Percentiles rank a stretch among this genome's conserved stretches.
phyloP scores from a whole-genome alignment of 2,113 vertebrate species.

The Podocnemis expansa region DNA sequence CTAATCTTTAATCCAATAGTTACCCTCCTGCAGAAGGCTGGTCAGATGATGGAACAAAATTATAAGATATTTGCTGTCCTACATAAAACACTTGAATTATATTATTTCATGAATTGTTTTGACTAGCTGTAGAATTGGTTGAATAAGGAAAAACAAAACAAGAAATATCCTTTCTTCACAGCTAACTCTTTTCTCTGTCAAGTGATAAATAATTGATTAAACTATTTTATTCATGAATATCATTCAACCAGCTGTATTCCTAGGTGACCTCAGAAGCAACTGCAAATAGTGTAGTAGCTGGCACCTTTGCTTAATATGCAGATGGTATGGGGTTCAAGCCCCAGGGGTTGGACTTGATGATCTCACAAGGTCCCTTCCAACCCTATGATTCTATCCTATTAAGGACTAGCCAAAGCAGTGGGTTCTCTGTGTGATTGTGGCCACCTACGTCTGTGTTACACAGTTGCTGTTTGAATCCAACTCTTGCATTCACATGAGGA shows the following conservation, averaged over 20 bases:
- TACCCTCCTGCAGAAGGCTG: background rate
- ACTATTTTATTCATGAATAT: background rate
- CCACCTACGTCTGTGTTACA: background rate
- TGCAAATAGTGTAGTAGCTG: no score
- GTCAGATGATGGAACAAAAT: background rate
- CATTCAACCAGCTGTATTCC: conserved; percentile 6
- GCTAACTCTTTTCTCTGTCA: background rate
- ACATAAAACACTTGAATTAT: background rate
- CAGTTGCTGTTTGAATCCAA: background rate
- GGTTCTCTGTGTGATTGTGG: background rate
- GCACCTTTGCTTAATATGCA: no score
- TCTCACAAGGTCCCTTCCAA: no score
- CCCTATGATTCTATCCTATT: no score
- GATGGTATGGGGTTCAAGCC: no score
- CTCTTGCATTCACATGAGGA: background rate
- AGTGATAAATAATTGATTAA: background rate
- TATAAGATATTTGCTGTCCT: background rate
- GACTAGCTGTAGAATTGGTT: background rate
- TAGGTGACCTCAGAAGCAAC: background rate
- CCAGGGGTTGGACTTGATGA: no score
- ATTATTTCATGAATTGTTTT: conserved; percentile 3
- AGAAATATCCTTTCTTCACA: background rate
- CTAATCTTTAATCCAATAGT: background rate
- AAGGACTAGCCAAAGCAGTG: background rate
- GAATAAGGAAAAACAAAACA: background rate